A percentile compares a stretch with the other conserved stretches of the same genome.
Conservation (phyloP, 2,888 invertebrate genomes). For the Odontothrips loti region DNA sequence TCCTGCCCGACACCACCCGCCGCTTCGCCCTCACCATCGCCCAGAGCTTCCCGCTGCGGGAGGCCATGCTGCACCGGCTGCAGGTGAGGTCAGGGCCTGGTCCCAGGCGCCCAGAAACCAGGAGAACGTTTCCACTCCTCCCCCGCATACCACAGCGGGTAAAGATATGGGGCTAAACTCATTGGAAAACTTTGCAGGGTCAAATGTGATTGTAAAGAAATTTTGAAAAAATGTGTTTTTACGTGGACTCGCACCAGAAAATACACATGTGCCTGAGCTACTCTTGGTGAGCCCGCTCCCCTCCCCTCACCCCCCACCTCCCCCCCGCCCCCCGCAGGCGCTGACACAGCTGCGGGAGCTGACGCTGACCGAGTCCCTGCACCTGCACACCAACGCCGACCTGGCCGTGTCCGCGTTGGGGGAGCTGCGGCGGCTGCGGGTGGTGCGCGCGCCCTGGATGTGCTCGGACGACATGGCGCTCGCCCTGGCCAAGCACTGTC, state of each 20-base stretch:
- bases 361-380: background rate
- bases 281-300: background rate
- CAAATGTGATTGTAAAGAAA: no score
- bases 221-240: no score
- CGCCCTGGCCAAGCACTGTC: slow-evolving; percentile 81
- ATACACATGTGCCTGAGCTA: no score
- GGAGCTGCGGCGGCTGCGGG: background rate
- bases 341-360: background rate
- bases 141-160: no score
- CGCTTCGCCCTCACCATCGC: background rate
- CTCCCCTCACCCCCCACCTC: background rate
- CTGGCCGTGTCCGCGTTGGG: background rate
- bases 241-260: no score
- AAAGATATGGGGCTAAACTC: no score
- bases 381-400: slow-evolving; percentile 2
- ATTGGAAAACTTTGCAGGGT: no score
- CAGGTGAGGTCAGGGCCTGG: background rate
- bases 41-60: background rate
- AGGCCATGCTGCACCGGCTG: background rate
- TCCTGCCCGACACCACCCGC: background rate
- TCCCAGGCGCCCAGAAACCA: no score
- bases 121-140: no score
- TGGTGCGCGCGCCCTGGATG: background rate
- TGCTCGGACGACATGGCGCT: slow-evolving; percentile 72
- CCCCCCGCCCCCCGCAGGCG: background rate